Conservation (phyloP, 2,888 invertebrate species). For the Bellardia bayeri region DNA sequence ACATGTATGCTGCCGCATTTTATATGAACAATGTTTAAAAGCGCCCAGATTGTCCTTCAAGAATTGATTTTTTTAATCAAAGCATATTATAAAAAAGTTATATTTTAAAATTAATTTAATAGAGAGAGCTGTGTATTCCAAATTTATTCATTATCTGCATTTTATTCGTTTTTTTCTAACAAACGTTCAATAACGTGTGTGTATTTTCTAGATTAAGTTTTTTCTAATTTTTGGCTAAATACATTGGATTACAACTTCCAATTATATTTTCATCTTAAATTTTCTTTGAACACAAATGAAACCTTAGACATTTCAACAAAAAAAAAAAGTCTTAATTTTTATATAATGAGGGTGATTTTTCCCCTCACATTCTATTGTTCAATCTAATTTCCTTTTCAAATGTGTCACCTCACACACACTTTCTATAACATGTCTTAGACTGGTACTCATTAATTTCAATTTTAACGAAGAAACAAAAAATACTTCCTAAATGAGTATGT, state of each 20-base stretch:
- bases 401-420: constrained; percentile 66
- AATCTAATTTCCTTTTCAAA: constrained; percentile 52
- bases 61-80: too few relatives aligned
- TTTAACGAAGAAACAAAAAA: constrained; percentile 43
- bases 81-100: too few relatives aligned
- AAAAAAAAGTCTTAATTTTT: constrained; percentile 67
- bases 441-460: constrained; percentile 72
- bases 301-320: constrained; percentile 60
- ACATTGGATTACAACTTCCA: constrained; percentile 64
- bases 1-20: too few relatives aligned
- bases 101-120: too few relatives aligned
- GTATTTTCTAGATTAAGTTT: constrained; percentile 32
- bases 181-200: neutral
- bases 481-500: constrained; percentile 24
- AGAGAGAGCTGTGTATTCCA: too few relatives aligned
- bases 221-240: constrained; percentile 37
- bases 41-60: too few relatives aligned
- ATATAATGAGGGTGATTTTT: constrained; percentile 68
- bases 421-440: constrained; percentile 45
- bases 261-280: constrained; percentile 56
- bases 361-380: constrained; percentile 24
- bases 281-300: constrained; percentile 63
- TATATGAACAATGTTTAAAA: too few relatives aligned
- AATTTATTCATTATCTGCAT: too few relatives aligned
- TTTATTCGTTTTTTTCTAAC: neutral